Base-by-base conservation (phyloP, 2,888 invertebrate species). In the Glaucopsyche alexis region DNA sequence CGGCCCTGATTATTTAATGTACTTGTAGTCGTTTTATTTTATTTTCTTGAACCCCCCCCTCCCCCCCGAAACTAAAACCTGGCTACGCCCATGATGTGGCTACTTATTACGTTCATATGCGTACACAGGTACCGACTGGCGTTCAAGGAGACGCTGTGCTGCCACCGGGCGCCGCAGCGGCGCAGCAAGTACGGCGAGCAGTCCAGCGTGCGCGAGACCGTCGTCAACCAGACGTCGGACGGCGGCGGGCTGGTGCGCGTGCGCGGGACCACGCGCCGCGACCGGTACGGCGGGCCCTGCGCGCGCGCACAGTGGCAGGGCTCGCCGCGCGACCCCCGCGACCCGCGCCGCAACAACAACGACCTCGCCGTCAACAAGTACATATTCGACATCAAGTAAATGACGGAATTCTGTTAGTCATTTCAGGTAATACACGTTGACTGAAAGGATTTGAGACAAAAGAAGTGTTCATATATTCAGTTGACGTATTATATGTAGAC, bases 81-180 rank as follows among this genome's bases (percentile, higher is more conserved):
- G 6, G 40, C 40, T 40, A 40, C 40, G 42, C 42, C 1, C 8
- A 0, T 29, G 3, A 42, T 8, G 8, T 42, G 8, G 1, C 8
- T 42, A 42, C 7, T 42, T 1, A 42, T 7, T 42, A n/a, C n/a
- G 8, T 3, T 6, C 42, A 7, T 42, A 42, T 42, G 1, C 8
- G 4, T 42, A 16, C 8, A 13, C 81, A 95, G 96, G 80, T 98
- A 97, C 89, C 94, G 97, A 19, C 93, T 94, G 19, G 97, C 97
- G 0, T 97, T 97, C 84, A 94, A 94, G 75, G 95, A 96, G 82
- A 96, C 96, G 0, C 92, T 97, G 72, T 95, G 95, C 85, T 95
- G 96, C 78, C 91, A 93, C 11, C 88, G 90, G 64, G 87, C 87
- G 1, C 83, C 83, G 0, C 87, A 89, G 73, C 93, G 91, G 79